A percentile compares a stretch with the other conserved stretches of the same genome.
These are phyloP conservation scores for Chauna torquata DNA, from an alignment of 2,113 vertebrate species.

Conservation along the genomic window DNA sequence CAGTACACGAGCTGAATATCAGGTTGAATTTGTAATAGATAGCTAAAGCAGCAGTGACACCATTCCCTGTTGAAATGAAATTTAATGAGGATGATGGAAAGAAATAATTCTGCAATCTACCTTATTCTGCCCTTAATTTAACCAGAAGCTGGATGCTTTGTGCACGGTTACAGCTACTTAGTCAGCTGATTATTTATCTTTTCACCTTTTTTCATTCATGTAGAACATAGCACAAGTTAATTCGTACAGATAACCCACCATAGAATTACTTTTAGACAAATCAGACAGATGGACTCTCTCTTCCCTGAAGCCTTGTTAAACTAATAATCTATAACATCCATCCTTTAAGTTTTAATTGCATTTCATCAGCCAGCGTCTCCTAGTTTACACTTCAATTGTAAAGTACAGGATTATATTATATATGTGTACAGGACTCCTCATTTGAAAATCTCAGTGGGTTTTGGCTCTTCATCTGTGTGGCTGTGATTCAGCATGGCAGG, in stretches of 20 bases:
- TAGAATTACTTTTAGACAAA: slow-evolving; percentile 23
- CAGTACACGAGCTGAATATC: not conserved
- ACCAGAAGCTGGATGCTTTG: slow-evolving; percentile 44
- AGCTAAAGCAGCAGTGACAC: slow-evolving; percentile 55
- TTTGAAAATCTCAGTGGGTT: slow-evolving; percentile 48
- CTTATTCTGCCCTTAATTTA: slow-evolving; percentile 68
- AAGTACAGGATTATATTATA: not conserved
- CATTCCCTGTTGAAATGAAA: slow-evolving; percentile 70
- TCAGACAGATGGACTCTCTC: slow-evolving; percentile 18
- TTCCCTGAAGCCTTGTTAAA: slow-evolving; percentile 31
- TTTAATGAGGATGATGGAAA: slow-evolving; percentile 74
- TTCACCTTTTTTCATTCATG: not conserved
- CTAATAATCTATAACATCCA: slow-evolving; percentile 35
- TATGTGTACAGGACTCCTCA: not conserved
- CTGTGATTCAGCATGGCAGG: slow-evolving; percentile 67
- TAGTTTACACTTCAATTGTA: slow-evolving; percentile 1
- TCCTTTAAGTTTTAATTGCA: slow-evolving; percentile 29
- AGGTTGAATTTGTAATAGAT: slow-evolving; percentile 40
- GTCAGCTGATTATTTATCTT: slow-evolving; percentile 36
- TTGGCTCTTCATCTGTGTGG: slow-evolving; percentile 28
- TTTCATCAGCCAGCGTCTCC: slow-evolving; percentile 14
- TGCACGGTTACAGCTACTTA: slow-evolving; percentile 56
- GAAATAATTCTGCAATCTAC: slow-evolving; percentile 63
- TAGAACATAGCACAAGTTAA: not conserved
- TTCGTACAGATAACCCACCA: not conserved